Evolutionary conservation across 2,113 vertebrate species (phyloP).

Genomic region (Anguilla japonica): DNA sequence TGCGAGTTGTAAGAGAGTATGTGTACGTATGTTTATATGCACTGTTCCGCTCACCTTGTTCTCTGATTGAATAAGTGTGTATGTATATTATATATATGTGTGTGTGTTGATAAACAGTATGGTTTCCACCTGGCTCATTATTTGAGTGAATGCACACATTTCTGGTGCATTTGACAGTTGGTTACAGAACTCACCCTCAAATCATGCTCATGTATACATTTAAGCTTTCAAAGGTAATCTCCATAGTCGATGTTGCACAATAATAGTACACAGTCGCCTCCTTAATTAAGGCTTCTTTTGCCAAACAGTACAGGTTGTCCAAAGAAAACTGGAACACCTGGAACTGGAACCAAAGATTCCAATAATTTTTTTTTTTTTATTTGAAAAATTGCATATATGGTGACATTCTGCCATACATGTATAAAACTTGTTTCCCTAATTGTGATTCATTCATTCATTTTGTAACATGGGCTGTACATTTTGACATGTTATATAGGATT

Average conservation of each 20-base stretch:
- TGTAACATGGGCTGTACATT: neutral
- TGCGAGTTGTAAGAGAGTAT: neutral
- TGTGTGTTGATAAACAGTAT: neutral
- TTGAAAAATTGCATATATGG: neutral
- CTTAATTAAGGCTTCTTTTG: neutral
- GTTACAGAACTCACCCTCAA: neutral
- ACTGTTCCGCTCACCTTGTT: neutral
- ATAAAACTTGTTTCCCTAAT: neutral
- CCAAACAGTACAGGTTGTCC: neutral
- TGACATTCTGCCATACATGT: neutral
- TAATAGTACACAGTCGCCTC: neutral
- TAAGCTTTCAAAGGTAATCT: neutral
- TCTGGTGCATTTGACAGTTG: neutral
- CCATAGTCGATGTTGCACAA: neutral
- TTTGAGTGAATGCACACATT: neutral
- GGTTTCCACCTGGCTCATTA: neutral
- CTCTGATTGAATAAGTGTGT: neutral
- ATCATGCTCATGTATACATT: neutral
- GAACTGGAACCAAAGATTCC: neutral
- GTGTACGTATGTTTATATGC: conserved; percentile 3
- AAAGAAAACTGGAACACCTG: neutral
- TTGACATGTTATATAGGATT: neutral
- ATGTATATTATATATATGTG: neutral
- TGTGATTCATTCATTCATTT: neutral
- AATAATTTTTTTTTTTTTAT: neutral